phyloP scores from a whole-genome alignment of 2,113 vertebrate genomes.

The Phalacrocorax brasilianus region DNA sequence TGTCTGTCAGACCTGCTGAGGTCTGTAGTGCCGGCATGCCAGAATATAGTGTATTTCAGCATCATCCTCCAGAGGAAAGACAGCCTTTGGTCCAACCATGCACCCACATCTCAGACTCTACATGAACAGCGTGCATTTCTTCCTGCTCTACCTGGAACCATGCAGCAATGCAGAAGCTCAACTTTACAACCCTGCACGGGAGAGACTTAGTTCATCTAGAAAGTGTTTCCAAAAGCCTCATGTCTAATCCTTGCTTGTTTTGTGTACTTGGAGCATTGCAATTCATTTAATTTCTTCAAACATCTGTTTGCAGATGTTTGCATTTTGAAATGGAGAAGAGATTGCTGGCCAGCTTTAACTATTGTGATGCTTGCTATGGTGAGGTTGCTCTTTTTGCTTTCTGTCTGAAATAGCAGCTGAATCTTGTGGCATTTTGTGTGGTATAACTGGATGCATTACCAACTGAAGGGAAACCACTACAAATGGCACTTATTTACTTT shows the following conservation, averaged over 20 bases:
- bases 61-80: background rate
- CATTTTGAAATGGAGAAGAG: background rate
- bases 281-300: background rate
- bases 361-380: background rate
- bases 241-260: background rate
- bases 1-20: background rate
- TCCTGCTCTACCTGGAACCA: background rate
- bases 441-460: background rate
- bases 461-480: background rate
- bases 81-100: background rate
- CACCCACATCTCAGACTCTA: background rate
- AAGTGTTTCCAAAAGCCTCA: background rate
- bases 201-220: background rate
- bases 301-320: background rate
- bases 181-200: background rate
- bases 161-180: background rate
- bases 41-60: background rate
- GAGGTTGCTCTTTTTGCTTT: background rate
- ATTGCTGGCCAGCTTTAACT: background rate
- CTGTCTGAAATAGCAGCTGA: background rate
- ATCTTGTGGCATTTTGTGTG: background rate
- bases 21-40: background rate
- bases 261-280: background rate
- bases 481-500: background rate
- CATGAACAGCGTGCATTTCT: background rate